Evolutionary conservation across 2,113 vertebrate genomes (phyloP).

Genomic region (Rallus limicola): DNA sequence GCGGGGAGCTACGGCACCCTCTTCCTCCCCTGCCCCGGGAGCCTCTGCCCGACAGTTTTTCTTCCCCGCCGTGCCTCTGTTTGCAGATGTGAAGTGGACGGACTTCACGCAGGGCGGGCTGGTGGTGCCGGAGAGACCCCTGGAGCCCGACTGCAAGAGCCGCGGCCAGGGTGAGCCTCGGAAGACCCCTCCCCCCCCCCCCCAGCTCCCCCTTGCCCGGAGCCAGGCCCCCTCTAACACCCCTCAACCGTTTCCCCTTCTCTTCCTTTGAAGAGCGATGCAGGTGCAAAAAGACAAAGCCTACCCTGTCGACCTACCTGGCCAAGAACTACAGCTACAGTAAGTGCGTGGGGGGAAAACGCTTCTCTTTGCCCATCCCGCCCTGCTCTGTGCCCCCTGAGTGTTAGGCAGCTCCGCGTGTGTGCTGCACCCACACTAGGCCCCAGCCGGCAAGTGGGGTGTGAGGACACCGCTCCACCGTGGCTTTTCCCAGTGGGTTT

Average conservation of each 20-base stretch:
- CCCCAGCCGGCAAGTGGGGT: background rate
- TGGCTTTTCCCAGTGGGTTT: background rate
- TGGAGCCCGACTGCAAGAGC: slow-evolving; percentile 73
- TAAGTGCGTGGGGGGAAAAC: slow-evolving; percentile 54
- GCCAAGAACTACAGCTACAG: slow-evolving; percentile 86
- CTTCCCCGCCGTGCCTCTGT: background rate
- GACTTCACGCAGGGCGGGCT: slow-evolving; percentile 79
- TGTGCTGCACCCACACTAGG: background rate
- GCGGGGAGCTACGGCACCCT: background rate
- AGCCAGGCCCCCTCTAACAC: background rate
- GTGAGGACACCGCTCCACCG: accelerated
- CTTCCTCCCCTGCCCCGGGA: background rate
- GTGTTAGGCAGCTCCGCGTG: background rate
- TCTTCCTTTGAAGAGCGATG: slow-evolving; percentile 74
- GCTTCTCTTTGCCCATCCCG: accelerated
- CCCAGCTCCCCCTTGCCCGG: background rate
- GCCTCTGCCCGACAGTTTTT: background rate
- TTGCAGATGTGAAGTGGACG: slow-evolving; percentile 79
- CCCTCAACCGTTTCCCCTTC: background rate
- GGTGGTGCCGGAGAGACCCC: slow-evolving; percentile 70
- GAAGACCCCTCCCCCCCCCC: background rate
- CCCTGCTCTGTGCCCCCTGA: accelerated
- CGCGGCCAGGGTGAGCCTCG: slow-evolving; percentile 73
- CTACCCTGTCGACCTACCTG: slow-evolving; percentile 79
- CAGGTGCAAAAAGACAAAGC: slow-evolving; percentile 83